Percentiles rank a stretch among this genome's conserved stretches.
phyloP scores from a whole-genome alignment of 35 echinoderm and acorn worm genomes.

The Eucidaris tribuloides region DNA sequence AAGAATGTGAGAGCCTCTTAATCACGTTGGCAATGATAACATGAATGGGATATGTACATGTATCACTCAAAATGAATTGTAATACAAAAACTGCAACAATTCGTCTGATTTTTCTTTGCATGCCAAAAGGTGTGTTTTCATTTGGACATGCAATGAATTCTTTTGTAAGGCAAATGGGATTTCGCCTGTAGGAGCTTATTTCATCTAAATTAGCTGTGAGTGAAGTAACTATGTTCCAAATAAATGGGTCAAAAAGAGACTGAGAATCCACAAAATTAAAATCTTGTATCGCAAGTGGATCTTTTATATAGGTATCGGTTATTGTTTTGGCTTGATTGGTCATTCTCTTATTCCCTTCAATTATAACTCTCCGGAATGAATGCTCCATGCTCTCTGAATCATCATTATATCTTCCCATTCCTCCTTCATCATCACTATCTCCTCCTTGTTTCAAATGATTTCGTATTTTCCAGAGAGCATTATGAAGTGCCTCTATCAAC shows the following conservation, averaged over 20 bases:
- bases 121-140: background rate
- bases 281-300: too few species aligned
- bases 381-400: too few species aligned
- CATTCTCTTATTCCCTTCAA: too few species aligned
- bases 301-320: too few species aligned
- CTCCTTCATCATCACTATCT: too few species aligned
- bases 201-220: background rate
- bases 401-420: too few species aligned
- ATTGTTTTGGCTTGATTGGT: too few species aligned
- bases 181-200: background rate
- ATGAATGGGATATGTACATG: constrained; percentile 29
- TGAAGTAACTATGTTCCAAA: background rate
- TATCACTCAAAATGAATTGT: constrained; percentile 26
- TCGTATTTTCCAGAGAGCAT: too few species aligned
- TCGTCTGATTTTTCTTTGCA: background rate
- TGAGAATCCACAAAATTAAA: too few species aligned
- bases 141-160: background rate
- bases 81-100: constrained; percentile 5
- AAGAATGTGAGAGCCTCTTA: constrained; percentile 40
- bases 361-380: too few species aligned
- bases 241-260: background rate
- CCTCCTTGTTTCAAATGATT: too few species aligned
- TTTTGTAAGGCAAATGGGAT: background rate
- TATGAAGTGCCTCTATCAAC: too few species aligned
- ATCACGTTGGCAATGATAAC: constrained; percentile 27